Conservation (phyloP, 1,140 invertebrate species). For the Drosophila repletoides region DNA sequence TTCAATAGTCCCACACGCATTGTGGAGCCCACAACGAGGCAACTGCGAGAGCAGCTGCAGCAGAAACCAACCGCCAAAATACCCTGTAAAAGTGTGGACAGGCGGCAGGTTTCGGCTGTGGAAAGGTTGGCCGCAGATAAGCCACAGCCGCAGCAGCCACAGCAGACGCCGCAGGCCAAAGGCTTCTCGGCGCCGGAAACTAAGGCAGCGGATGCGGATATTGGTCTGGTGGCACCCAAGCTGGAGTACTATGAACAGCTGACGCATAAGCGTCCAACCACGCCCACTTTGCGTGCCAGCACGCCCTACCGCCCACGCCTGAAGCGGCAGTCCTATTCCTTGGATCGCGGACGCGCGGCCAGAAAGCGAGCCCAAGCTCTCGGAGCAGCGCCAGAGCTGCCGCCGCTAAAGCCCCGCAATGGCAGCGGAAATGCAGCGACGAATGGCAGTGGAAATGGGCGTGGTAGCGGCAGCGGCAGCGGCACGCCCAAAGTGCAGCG, state of each 20-base stretch:
- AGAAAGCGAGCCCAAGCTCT: constrained; percentile 35
- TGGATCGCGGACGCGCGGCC: constrained; percentile 56
- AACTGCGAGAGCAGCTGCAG: constrained; percentile 40
- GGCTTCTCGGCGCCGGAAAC: constrained; percentile 77
- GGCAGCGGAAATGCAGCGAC: neutral
- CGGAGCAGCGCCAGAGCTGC: constrained; percentile 50
- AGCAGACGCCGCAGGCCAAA: constrained; percentile 41
- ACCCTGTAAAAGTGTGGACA: no score
- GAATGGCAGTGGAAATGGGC: neutral
- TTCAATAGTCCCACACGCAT: constrained; percentile 72
- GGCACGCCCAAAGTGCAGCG: constrained; percentile 59
- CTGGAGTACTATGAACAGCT: constrained; percentile 74
- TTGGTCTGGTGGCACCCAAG: constrained; percentile 70
- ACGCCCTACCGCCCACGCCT: constrained; percentile 34
- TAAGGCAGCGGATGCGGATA: constrained; percentile 67
- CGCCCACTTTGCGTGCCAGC: constrained; percentile 13
- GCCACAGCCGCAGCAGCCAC: neutral
- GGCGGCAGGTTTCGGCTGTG: no score
- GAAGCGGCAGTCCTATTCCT: constrained; percentile 65
- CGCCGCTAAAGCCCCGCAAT: constrained; percentile 61
- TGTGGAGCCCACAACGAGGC: constrained; percentile 43
- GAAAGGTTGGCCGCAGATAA: neutral
- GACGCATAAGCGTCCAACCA: constrained; percentile 36
- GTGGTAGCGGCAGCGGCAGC: neutral
- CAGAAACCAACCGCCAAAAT: constrained; percentile 7